Evolutionary conservation across 2,113 vertebrate species (phyloP).

Genomic region (Columba janthina): DNA sequence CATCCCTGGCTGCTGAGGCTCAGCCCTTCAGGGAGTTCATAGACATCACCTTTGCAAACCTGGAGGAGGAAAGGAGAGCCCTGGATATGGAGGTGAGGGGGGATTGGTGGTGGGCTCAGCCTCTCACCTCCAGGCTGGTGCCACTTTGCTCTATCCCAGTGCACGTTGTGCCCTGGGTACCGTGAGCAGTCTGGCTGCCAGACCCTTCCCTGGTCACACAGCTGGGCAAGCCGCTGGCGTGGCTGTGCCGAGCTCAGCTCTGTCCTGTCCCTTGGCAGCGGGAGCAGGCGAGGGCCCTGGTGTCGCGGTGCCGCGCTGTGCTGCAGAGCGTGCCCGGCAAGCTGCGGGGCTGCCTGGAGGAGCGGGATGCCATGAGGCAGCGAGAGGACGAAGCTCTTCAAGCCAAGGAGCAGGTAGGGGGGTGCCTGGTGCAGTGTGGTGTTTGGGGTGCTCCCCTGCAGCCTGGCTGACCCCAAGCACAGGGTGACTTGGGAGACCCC

Average conservation of each 20-base stretch:
- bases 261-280: background rate
- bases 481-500: background rate
- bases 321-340: slow-evolving; percentile 74
- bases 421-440: too few species aligned
- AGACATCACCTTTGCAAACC: slow-evolving; percentile 31
- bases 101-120: background rate
- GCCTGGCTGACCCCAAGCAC: accelerated
- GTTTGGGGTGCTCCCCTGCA: background rate
- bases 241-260: background rate
- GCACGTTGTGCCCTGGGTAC: background rate
- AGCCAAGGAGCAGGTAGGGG: slow-evolving; percentile 41
- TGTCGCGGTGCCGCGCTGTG: slow-evolving; percentile 61
- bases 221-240: background rate
- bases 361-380: slow-evolving; percentile 72
- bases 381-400: slow-evolving; percentile 73
- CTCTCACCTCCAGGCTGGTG: accelerated
- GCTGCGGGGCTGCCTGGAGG: slow-evolving; percentile 66
- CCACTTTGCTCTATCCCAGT: accelerated
- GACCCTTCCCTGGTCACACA: background rate
- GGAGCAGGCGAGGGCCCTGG: slow-evolving; percentile 60
- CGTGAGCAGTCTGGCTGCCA: accelerated
- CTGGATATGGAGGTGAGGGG: slow-evolving; percentile 65
- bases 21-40: slow-evolving; percentile 38
- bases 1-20: slow-evolving; percentile 10
- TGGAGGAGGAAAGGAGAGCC: slow-evolving; percentile 52